Percentiles rank a stretch among this genome's conserved stretches.
These are phyloP conservation scores for Noturus placidus DNA, from an alignment of 2,113 vertebrate species.

Conservation along the genomic window DNA sequence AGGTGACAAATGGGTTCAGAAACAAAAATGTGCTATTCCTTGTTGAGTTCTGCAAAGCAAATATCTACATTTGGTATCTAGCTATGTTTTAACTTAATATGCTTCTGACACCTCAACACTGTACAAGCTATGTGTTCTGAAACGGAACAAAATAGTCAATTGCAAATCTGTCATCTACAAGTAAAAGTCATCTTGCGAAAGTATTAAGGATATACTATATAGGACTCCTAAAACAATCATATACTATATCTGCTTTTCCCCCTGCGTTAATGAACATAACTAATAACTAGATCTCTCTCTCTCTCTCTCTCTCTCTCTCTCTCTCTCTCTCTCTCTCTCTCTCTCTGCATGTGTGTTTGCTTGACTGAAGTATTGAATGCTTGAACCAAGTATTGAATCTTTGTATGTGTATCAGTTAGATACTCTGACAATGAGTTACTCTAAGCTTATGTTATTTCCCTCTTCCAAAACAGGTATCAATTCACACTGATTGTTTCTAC, in stretches of 20 bases:
- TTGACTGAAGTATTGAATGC: not conserved
- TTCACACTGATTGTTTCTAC: constrained; percentile 52
- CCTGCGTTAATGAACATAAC: not conserved
- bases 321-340: not conserved
- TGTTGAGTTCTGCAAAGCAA: not conserved
- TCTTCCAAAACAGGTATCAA: constrained; percentile 55
- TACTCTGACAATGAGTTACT: constrained; percentile 60
- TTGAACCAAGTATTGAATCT: too few relatives aligned
- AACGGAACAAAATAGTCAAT: not conserved
- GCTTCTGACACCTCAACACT: too few relatives aligned
- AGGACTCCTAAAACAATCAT: not conserved
- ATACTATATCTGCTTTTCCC: not conserved
- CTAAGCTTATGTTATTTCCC: constrained; percentile 63
- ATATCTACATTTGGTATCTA: not conserved
- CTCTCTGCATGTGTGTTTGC: not conserved
- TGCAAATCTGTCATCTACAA: not conserved
- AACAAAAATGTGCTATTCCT: not conserved
- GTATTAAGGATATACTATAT: not conserved
- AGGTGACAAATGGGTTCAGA: not conserved
- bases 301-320: not conserved
- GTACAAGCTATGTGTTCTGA: not conserved
- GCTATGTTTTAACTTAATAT: too few relatives aligned
- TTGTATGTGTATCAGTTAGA: constrained; percentile 50
- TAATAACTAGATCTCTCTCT: not conserved
- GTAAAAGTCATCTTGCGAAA: not conserved